phyloP scores from a whole-genome alignment of 1,140 invertebrate genomes.

The Formica selysi region DNA sequence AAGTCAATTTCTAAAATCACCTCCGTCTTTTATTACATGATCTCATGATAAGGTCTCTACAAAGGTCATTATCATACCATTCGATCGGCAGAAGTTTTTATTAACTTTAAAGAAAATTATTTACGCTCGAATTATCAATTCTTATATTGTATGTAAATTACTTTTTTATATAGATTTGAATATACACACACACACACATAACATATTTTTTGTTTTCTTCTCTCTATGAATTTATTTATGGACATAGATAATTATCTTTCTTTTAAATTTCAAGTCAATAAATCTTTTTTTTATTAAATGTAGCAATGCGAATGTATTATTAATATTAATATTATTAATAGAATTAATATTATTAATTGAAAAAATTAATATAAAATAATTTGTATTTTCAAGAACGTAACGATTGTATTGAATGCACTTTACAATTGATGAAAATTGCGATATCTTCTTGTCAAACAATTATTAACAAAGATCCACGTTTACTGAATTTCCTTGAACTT shows the following conservation, averaged over 20 bases:
- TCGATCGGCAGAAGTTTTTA: constrained; percentile 13
- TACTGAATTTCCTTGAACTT: neutral
- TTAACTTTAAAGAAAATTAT: neutral
- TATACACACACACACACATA: too few species aligned
- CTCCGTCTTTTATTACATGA: constrained; percentile 21
- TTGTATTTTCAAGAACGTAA: neutral
- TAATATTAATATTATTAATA: too few species aligned
- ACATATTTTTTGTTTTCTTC: neutral
- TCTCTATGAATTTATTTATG: neutral
- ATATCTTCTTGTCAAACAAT: constrained; percentile 13
- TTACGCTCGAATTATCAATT: neutral
- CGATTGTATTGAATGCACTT: neutral
- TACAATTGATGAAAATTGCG: neutral
- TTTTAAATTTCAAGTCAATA: neutral
- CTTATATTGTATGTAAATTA: constrained; percentile 1
- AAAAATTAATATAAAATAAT: neutral
- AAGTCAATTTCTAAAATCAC: neutral
- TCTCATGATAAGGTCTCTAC: neutral
- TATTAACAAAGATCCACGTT: constrained; percentile 30
- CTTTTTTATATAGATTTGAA: neutral
- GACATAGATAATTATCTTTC: neutral
- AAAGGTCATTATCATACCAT: constrained; percentile 17
- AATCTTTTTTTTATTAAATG: neutral
- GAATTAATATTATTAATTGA: neutral
- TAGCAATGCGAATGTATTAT: neutral